These are phyloP conservation scores for Meloidogyne exigua DNA, from an alignment of 1,140 invertebrate species.

Conservation along the genomic window DNA sequence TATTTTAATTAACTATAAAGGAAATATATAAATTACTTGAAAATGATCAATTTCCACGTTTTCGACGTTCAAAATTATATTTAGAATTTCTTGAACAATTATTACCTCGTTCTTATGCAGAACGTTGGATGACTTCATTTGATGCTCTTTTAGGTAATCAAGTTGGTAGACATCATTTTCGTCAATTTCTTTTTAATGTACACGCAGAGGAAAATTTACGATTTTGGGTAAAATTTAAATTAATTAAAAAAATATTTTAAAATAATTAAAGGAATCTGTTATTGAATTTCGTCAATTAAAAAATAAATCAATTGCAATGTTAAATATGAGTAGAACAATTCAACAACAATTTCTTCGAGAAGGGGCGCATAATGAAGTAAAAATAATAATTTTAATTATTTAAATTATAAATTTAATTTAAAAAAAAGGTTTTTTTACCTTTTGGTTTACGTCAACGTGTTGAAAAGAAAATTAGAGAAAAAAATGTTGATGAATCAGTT, in stretches of 20 bases:
- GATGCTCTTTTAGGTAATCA: slow-evolving; percentile 62
- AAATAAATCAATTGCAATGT: slow-evolving; percentile 57
- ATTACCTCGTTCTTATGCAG: slow-evolving; percentile 56
- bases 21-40: slow-evolving; percentile 42
- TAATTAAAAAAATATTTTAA: not conserved
- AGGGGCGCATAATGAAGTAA: slow-evolving; percentile 60
- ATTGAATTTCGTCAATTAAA: slow-evolving; percentile 45
- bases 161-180: slow-evolving; percentile 62
- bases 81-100: slow-evolving; percentile 52
- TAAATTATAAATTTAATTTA: slow-evolving; percentile 12
- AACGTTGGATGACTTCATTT: slow-evolving; percentile 56
- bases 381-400: slow-evolving; percentile 3
- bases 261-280: slow-evolving; percentile 16
- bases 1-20: slow-evolving; percentile 54
- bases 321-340: slow-evolving; percentile 58
- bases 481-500: slow-evolving; percentile 59
- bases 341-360: slow-evolving; percentile 57
- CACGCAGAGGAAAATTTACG: slow-evolving; percentile 62
- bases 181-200: slow-evolving; percentile 57
- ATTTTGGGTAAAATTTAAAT: slow-evolving; percentile 58
- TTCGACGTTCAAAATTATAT: slow-evolving; percentile 58
- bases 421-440: slow-evolving; percentile 57
- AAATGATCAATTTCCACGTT: slow-evolving; percentile 62
- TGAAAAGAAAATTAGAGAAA: slow-evolving; percentile 53
- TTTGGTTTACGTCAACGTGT: slow-evolving; percentile 59